Evolutionary conservation across 2,113 vertebrate species (phyloP), one percentile per base, ranked within the genome.

Genomic region (Anser brachyrhynchus): DNA sequence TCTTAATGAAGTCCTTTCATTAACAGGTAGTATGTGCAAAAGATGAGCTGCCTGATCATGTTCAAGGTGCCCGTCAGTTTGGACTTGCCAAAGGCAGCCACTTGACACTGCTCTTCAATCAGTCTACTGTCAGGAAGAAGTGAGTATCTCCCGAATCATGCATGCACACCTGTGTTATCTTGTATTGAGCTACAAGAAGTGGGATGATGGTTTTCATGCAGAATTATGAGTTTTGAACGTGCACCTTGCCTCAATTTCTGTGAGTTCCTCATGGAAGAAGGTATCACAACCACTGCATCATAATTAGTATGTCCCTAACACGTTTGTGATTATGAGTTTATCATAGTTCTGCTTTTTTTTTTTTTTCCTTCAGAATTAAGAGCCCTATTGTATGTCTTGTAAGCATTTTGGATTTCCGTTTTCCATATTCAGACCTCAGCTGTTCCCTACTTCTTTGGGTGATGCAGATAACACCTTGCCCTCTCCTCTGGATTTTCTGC

Each of bases 81-180:
- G 99, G 99, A 49, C 98, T 98, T 31, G 96, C 98, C 20, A 98
- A 80, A 97, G 96, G 98, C 95, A 99, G 99, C 96, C 99, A 99
- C 96, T 97, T 99, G 89, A 96, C 98, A 44, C 94, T 99, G 87
- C 97, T 91, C 82, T 98, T 99, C 80, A 97, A 98, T 87, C 98
- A 98, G 44, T 96, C 92, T 49, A 55, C 96, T 12, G 97, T 99
- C 86, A 98, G 98, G 71, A 99, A 97, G 74, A 99, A 98, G 99
- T 99, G 93, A 87, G 98, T 96, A 21, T 90, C 20, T 73, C 18
- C 17, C 3, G 39, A 57, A 65, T 64, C 37, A 31, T 28, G 41
- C 12, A 9, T 21, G 3, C 35, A 33, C 13, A 15, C 5, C 6
- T 35, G 10, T 64, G 23, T 59, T 11, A 1, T 12, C 58, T 91